Conservation (phyloP, 2,888 invertebrate genomes). For the Meiosimyza decipiens region DNA sequence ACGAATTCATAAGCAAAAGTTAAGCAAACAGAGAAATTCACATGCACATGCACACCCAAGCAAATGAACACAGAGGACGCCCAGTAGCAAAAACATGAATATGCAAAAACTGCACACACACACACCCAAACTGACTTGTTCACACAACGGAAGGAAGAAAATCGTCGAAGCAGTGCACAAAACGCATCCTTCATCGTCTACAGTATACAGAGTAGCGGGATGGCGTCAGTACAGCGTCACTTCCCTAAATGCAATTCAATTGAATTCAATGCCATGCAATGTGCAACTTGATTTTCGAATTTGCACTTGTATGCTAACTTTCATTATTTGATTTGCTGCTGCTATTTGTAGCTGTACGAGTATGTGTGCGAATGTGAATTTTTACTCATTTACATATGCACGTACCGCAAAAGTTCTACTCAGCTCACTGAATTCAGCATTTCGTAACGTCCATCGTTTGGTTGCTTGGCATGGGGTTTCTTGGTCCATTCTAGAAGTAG, state of each 20-base stretch:
- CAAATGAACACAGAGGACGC: not conserved
- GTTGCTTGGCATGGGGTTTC: too few species aligned
- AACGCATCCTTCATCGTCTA: not conserved
- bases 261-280: conserved; percentile 6
- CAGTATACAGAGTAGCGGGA: not conserved
- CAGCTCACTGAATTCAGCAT: not conserved
- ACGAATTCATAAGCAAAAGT: conserved; percentile 31
- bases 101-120: conserved; percentile 12
- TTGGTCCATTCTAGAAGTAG: too few species aligned
- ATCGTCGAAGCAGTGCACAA: not conserved
- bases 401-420: conserved; percentile 1
- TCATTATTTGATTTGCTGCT: conserved; percentile 20
- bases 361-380: not conserved
- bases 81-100: not conserved
- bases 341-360: not conserved
- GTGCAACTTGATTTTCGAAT: conserved; percentile 26
- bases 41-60: conserved; percentile 15
- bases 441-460: too few species aligned
- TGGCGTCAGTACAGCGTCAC: not conserved
- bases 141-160: not conserved
- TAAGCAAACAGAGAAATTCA: conserved; percentile 7
- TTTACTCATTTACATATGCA: conserved; percentile 14
- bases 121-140: not conserved
- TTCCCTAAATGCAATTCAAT: not conserved
- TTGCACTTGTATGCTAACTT: conserved; percentile 24